Percentiles rank a stretch among this genome's conserved stretches.
These are phyloP conservation scores for Morpho helenor DNA, from an alignment of 2,888 invertebrate genomes.

Conservation along the genomic window DNA sequence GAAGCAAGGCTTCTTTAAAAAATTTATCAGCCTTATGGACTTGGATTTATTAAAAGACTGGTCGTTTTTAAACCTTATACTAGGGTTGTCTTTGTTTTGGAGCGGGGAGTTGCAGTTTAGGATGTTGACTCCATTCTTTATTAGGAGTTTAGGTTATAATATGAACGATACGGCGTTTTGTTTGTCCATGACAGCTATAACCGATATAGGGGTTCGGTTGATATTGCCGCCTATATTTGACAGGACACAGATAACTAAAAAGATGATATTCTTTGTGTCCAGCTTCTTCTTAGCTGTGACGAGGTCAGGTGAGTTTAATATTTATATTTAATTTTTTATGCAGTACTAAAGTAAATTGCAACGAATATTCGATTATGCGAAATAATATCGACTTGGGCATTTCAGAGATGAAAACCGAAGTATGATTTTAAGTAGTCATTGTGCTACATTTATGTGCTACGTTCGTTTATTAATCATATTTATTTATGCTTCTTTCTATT, in stretches of 20 bases:
- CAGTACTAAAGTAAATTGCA: background rate
- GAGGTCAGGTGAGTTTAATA: conserved; percentile 82
- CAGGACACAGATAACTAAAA: conserved; percentile 82
- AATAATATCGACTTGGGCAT: too few relatives aligned
- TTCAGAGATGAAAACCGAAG: too few relatives aligned
- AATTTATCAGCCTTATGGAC: conserved; percentile 83
- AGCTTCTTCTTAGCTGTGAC: conserved; percentile 85
- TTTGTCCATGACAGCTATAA: conserved; percentile 85
- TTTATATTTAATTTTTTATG: conserved; percentile 1
- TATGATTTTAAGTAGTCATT: too few relatives aligned
- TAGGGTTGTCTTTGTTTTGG: conserved; percentile 86
- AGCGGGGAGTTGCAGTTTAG: conserved; percentile 88
- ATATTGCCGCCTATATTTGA: conserved; percentile 87
- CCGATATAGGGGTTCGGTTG: conserved; percentile 86
- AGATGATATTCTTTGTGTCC: conserved; percentile 85
- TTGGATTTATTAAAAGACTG: conserved; percentile 85
- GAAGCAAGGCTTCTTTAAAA: conserved; percentile 67
- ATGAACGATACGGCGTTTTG: conserved; percentile 85
- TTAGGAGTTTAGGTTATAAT: conserved; percentile 79
- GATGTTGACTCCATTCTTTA: conserved; percentile 85
- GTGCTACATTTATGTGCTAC: too few relatives aligned
- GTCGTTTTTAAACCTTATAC: conserved; percentile 85
- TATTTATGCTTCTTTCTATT: background rate
- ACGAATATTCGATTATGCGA: too few relatives aligned
- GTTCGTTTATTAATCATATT: conserved; percentile 1